Percentiles rank a stretch among this genome's conserved stretches.
Conservation (phyloP, 2,113 vertebrate species). For the Polyodon spathula region DNA sequence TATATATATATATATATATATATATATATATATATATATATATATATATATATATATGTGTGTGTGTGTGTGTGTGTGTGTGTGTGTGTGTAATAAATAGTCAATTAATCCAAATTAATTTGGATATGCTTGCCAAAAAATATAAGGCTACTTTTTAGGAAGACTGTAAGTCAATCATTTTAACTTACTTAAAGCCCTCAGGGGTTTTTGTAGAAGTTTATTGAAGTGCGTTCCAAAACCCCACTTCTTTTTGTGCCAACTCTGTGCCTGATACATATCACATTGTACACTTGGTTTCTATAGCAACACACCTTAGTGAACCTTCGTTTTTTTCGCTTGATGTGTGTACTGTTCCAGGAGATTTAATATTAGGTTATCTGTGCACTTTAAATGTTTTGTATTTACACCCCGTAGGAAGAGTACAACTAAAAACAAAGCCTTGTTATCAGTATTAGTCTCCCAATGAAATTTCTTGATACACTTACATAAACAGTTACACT, state of each 20-base stretch:
- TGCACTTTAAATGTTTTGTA: no score
- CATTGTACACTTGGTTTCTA: conserved; percentile 22
- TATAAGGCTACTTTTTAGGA: conserved; percentile 50
- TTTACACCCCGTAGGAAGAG: no score
- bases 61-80: no score
- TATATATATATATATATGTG: no score
- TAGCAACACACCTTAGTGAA: conserved; percentile 15
- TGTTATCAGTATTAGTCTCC: no score
- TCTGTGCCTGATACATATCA: conserved; percentile 28
- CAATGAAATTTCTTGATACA: no score
- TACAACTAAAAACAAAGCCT: no score
- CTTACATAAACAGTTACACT: no score
- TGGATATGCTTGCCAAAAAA: conserved; percentile 37
- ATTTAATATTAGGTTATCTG: no score
- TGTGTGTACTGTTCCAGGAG: no score
- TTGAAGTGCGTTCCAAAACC: conserved; percentile 54
- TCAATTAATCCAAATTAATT: conserved; percentile 15
- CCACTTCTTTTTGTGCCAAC: conserved; percentile 40
- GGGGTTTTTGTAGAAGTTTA: conserved; percentile 44
- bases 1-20: no score
- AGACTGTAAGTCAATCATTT: conserved; percentile 47
- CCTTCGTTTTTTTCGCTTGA: neutral
- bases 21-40: no score
- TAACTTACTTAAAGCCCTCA: conserved; percentile 48
- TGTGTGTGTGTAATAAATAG: conserved; percentile 13